A percentile compares a stretch with the other conserved stretches of the same genome.
phyloP scores from a whole-genome alignment of 2,888 invertebrate species.

The Galerucella calmariensis region DNA sequence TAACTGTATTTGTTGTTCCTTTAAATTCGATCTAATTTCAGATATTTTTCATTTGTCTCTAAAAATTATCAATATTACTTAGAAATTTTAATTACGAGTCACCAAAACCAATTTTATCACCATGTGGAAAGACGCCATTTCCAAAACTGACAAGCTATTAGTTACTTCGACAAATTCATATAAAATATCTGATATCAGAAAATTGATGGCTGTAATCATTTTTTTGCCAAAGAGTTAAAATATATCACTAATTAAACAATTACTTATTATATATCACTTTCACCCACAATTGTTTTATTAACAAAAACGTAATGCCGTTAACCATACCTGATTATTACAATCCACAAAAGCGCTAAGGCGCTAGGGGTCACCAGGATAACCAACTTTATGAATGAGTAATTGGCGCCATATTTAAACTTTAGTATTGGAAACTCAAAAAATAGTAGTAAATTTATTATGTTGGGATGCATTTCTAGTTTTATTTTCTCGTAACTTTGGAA shows the following conservation, averaged over 20 bases:
- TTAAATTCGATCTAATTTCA: conserved; percentile 41
- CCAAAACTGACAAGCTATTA: conserved; percentile 72
- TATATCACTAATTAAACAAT: conserved; percentile 39
- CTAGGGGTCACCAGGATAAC: conserved; percentile 57
- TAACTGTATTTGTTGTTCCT: conserved; percentile 17
- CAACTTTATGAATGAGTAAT: conserved; percentile 16
- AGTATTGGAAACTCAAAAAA: too few relatives aligned
- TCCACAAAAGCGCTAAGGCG: conserved; percentile 62
- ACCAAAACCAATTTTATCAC: conserved; percentile 60
- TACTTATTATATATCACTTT: conserved; percentile 46
- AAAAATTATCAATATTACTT: conserved; percentile 16
- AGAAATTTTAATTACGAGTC: conserved; percentile 19
- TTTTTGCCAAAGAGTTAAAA: conserved; percentile 22
- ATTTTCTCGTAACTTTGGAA: too few relatives aligned
- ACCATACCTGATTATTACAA: conserved; percentile 63
- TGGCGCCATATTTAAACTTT: conserved; percentile 20
- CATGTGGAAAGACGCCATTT: conserved; percentile 82
- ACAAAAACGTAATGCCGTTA: conserved; percentile 56
- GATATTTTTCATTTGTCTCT: conserved; percentile 17
- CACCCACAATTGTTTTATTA: conserved; percentile 49
- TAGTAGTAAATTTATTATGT: too few relatives aligned
- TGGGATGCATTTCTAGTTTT: too few relatives aligned
- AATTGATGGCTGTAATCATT: conserved; percentile 30
- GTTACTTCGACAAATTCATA: conserved; percentile 43
- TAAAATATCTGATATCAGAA: conserved; percentile 20